Evolutionary conservation across 2,888 invertebrate species (phyloP), one percentile per base, ranked within the genome.

Genomic region (Cabera pusaria): DNA sequence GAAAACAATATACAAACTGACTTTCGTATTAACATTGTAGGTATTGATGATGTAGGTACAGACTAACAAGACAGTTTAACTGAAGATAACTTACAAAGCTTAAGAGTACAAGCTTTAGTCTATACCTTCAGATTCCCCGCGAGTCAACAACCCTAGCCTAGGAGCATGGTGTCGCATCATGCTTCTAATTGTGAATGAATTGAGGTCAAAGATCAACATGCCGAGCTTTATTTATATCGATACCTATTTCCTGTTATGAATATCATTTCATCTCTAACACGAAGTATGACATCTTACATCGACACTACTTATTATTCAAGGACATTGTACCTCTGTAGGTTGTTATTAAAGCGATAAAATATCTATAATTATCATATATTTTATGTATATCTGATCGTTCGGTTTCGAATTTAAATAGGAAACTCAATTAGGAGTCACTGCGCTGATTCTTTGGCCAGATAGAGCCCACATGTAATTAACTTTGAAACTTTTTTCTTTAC

Each of bases 101-200:
- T n/a, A n/a, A n/a, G n/a, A n/a, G n/a, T n/a, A n/a, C n/a, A n/a
- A n/a, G n/a, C n/a, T n/a, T n/a, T n/a, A n/a, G n/a, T n/a, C n/a
- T n/a, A n/a, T n/a, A n/a, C n/a, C n/a, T n/a, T n/a, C n/a, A n/a
- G n/a, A n/a, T n/a, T n/a, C n/a, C n/a, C n/a, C n/a, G n/a, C n/a
- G n/a, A n/a, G n/a, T n/a, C n/a, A 8, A 3, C 36, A 40, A 34
- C 41, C 41, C 41, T 42, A 35, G 10, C 4, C 6, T 2, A 9
- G 18, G n/a, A 18, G 31, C 45, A 41, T 38, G 51, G 63, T 66
- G 74, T 69, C 75, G 71, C 72, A 79, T 80, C 80, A 80, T 66
- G 71, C 66, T 65, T 64, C 78, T 85, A 83, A 87, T 88, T 87
- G 83, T 86, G 79, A 85, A 86, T 85, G 84, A 82, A 84, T 78